Conservation (phyloP, 2,797 vertebrate species). For the Tokudaia tokunoshimensis region DNA sequence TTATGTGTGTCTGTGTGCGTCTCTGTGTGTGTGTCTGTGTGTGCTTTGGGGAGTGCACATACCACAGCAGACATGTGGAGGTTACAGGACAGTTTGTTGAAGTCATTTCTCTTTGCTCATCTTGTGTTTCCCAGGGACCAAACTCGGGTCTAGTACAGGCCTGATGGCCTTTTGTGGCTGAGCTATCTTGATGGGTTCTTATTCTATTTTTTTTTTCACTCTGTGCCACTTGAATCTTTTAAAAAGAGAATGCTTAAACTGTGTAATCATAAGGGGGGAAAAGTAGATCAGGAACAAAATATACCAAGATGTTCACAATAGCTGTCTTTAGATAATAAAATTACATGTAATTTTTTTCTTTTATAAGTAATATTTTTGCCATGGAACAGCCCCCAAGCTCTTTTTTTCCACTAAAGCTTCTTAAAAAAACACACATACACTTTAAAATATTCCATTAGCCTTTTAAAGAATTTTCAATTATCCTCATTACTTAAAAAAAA, state of each 20-base stretch:
- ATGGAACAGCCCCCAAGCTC: slow-evolving; percentile 45
- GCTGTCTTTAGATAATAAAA: slow-evolving; percentile 65
- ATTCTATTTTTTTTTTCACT: slow-evolving; percentile 20
- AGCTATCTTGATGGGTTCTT: neutral
- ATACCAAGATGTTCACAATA: slow-evolving; percentile 62
- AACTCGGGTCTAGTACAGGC: neutral
- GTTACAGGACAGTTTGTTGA: neutral
- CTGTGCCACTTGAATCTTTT: slow-evolving; percentile 31
- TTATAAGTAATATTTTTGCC: slow-evolving; percentile 75
- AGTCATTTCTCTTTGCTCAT: neutral
- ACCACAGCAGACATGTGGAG: too few species aligned
- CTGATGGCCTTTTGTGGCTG: neutral
- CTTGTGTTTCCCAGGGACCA: neutral
- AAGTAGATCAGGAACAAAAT: slow-evolving; percentile 63
- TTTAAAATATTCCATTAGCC: slow-evolving; percentile 71
- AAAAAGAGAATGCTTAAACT: slow-evolving; percentile 68
- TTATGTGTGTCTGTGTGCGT: neutral
- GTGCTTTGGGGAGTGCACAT: neutral
- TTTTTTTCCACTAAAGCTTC: slow-evolving; percentile 22
- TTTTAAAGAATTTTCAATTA: slow-evolving; percentile 69
- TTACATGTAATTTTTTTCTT: slow-evolving; percentile 64
- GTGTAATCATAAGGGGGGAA: neutral
- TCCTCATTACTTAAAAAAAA: slow-evolving; percentile 39
- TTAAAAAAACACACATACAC: neutral
- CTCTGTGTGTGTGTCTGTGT: neutral